phyloP scores from a whole-genome alignment of 2,113 vertebrate genomes.

The Motacilla tschutschensis region DNA sequence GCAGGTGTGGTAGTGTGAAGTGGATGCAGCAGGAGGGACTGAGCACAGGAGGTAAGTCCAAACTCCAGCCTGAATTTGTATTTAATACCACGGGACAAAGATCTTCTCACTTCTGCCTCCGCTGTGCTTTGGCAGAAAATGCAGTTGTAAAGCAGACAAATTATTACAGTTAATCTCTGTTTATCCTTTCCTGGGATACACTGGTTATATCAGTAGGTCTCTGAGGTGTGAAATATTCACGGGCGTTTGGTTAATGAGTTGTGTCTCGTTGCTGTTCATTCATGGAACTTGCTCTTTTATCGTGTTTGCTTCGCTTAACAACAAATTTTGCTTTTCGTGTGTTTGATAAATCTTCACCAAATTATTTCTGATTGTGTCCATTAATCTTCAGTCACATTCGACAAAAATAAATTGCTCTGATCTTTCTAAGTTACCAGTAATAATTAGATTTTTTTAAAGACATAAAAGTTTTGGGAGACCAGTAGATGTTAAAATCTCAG shows the following conservation, averaged over 20 bases:
- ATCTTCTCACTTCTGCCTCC: background rate
- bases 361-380: constrained; percentile 78
- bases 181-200: constrained; percentile 35
- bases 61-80: background rate
- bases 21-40: background rate
- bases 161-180: constrained; percentile 38
- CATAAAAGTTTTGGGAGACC: constrained; percentile 56
- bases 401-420: constrained; percentile 80
- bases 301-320: constrained; percentile 77
- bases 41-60: rapidly evolving
- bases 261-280: constrained; percentile 73
- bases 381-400: constrained; percentile 80
- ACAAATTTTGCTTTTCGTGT: constrained; percentile 75
- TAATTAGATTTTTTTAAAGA: constrained; percentile 69
- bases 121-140: background rate
- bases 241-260: constrained; percentile 76
- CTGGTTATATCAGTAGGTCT: constrained; percentile 63
- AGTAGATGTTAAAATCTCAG: constrained; percentile 1
- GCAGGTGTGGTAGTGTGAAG: background rate
- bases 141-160: constrained; percentile 29
- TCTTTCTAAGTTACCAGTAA: constrained; percentile 76
- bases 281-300: constrained; percentile 75
- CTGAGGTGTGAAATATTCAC: constrained; percentile 75
- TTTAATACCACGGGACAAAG: background rate
- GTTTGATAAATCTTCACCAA: constrained; percentile 70